phyloP scores from a whole-genome alignment of 2,113 vertebrate species.

The Ramphastos sulfuratus region DNA sequence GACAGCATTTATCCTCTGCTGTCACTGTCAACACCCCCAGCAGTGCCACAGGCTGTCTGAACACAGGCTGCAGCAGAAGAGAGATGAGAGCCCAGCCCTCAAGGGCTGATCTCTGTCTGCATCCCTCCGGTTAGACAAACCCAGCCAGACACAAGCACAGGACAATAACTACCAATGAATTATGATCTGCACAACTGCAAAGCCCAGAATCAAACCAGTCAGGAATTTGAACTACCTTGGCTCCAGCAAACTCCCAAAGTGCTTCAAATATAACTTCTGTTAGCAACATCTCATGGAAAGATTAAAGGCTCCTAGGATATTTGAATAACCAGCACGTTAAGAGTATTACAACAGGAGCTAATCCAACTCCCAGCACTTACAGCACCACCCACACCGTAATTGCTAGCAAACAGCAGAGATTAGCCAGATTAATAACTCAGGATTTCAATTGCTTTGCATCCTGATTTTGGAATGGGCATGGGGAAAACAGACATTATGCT shows the following conservation, averaged over 20 bases:
- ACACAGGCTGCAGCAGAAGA: not conserved
- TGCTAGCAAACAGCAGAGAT: conserved; percentile 2
- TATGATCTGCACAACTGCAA: not conserved
- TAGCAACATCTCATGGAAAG: not conserved
- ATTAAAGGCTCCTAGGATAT: conserved; percentile 21
- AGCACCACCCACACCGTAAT: not conserved
- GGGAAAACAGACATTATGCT: not conserved
- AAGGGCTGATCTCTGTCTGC: rapidly evolving
- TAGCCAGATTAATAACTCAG: not conserved
- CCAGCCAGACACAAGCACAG: not conserved
- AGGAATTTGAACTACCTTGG: not conserved
- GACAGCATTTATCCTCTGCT: not conserved
- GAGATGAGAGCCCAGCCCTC: not conserved
- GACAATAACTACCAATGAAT: rapidly evolving
- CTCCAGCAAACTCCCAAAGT: not conserved
- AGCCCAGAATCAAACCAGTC: not conserved
- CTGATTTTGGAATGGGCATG: not conserved
- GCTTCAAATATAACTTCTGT: conserved; percentile 15
- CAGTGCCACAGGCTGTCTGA: too few species aligned
- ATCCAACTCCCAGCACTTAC: not conserved
- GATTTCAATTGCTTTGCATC: not conserved
- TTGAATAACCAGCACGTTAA: not conserved
- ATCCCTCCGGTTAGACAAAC: rapidly evolving
- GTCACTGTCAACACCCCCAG: rapidly evolving
- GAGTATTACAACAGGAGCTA: conserved; percentile 30